Evolutionary conservation across 1,140 invertebrate genomes (phyloP).

Genomic region (Procambarus clarkii): DNA sequence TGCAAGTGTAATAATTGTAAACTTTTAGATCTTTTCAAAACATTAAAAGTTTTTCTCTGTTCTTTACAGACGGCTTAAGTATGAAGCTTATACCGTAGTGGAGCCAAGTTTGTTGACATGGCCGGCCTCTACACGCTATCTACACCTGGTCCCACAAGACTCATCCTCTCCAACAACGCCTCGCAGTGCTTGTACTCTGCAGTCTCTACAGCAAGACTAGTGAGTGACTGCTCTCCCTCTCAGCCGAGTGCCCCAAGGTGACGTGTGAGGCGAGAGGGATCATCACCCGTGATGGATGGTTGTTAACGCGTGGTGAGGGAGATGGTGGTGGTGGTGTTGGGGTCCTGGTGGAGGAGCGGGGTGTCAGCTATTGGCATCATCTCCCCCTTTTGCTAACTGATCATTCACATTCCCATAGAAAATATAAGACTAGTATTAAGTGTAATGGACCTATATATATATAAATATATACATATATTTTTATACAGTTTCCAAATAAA

Average conservation of each 20-base stretch:
- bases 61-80: conserved; percentile 21
- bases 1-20: no score
- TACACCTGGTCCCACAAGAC: no score
- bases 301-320: not conserved
- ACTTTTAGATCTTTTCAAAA: no score
- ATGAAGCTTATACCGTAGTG: conserved; percentile 29
- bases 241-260: no score
- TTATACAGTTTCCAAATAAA: not conserved
- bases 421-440: not conserved
- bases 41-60: not conserved
- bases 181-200: no score
- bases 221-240: no score
- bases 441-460: not conserved
- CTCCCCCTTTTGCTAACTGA: not conserved
- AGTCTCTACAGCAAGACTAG: no score
- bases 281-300: not conserved
- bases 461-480: not conserved
- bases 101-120: not conserved
- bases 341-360: conserved; percentile 12
- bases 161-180: no score
- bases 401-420: not conserved
- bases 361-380: conserved; percentile 3
- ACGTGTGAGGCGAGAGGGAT: not conserved
- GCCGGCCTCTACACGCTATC: no score
- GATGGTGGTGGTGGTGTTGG: not conserved